These are phyloP conservation scores for Paradisaea rubra DNA, from an alignment of 2,113 vertebrate genomes.

Conservation along the genomic window DNA sequence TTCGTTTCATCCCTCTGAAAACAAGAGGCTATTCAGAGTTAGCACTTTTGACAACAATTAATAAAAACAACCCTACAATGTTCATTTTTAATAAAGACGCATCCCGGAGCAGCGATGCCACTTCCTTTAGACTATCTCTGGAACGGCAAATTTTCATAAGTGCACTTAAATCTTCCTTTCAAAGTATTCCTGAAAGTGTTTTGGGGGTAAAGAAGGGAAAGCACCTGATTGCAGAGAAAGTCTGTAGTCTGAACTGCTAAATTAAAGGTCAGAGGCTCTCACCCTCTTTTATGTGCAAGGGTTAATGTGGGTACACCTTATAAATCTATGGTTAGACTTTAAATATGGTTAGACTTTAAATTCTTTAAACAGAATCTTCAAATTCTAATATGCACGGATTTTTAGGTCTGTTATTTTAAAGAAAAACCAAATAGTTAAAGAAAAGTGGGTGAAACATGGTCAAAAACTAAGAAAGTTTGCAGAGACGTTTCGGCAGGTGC, in stretches of 20 bases:
- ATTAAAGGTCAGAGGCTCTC: neutral
- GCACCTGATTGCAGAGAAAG: neutral
- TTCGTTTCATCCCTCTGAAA: neutral
- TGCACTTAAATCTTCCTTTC: neutral
- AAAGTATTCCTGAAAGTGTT: neutral
- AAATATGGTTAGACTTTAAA: neutral
- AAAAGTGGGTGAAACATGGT: too few species aligned
- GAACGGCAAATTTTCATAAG: neutral
- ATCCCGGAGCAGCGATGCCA: neutral
- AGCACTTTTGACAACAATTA: neutral
- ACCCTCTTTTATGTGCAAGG: too few species aligned
- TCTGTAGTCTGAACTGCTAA: neutral
- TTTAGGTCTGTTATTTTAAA: neutral
- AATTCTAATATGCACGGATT: neutral
- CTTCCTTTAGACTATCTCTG: neutral
- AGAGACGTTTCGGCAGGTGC: neutral
- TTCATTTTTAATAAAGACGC: neutral
- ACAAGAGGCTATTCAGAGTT: neutral
- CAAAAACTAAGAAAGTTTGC: neutral
- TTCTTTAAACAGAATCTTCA: too few species aligned
- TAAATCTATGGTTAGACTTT: neutral
- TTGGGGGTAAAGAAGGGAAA: neutral
- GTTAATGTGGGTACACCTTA: neutral
- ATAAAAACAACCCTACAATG: fast-evolving
- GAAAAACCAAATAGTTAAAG: neutral